Conservation (phyloP, 2,888 invertebrate genomes). For the Antitype chi region DNA sequence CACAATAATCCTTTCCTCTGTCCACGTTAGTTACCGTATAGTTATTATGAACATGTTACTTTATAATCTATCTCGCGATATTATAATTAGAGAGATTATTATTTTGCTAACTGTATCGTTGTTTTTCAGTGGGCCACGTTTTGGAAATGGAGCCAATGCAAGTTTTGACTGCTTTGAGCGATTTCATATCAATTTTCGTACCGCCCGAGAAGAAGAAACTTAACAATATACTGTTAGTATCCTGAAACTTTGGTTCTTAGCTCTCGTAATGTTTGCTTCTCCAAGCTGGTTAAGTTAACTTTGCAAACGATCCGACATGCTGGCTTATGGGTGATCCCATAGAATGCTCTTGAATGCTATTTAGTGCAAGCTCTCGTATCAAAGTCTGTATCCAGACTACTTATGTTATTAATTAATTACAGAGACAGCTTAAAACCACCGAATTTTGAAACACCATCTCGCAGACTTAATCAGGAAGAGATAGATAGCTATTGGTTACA, state of each 20-base stretch:
- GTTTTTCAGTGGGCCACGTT: slow-evolving; percentile 89
- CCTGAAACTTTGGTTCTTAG: slow-evolving; percentile 1
- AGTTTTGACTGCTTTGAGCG: slow-evolving; percentile 92
- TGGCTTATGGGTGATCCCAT: background rate
- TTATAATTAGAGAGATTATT: background rate
- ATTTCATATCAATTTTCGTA: slow-evolving; percentile 90
- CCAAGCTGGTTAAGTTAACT: background rate
- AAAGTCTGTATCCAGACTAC: background rate
- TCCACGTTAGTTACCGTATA: slow-evolving; percentile 72
- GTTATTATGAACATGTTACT: too few species aligned
- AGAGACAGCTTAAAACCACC: slow-evolving; percentile 85
- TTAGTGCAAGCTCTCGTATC: background rate
- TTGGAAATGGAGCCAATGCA: slow-evolving; percentile 92
- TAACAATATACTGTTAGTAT: slow-evolving; percentile 82
- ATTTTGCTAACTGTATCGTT: slow-evolving; percentile 4
- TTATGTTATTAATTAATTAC: slow-evolving; percentile 39
- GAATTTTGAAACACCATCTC: slow-evolving; percentile 89
- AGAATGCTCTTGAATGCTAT: background rate
- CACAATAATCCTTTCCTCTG: slow-evolving; percentile 80
- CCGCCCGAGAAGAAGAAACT: slow-evolving; percentile 85
- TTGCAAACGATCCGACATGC: background rate
- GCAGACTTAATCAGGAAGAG: slow-evolving; percentile 89
- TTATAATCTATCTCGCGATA: too few species aligned
- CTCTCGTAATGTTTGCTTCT: background rate
- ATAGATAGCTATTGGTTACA: slow-evolving; percentile 93